phyloP scores from a whole-genome alignment of 2,113 vertebrate species.

The Coryphaenoides rupestris region DNA sequence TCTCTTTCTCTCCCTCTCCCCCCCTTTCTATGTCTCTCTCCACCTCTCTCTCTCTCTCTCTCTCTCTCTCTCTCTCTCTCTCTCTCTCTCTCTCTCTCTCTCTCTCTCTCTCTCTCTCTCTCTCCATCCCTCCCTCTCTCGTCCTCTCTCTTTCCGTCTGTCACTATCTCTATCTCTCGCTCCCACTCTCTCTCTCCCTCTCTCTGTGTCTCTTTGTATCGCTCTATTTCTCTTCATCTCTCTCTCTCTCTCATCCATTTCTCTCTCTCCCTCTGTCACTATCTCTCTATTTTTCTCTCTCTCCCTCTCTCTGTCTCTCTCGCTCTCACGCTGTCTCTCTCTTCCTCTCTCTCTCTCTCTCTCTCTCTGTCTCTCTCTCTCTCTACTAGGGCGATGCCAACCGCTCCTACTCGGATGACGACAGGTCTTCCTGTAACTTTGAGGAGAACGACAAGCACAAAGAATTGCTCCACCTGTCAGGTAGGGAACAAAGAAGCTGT shows the following conservation, averaged over 20 bases:
- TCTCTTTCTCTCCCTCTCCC: constrained; percentile 12
- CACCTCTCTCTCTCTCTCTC: constrained; percentile 9
- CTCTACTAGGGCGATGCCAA: constrained; percentile 88
- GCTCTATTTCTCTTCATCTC: background rate
- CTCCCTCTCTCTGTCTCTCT: background rate
- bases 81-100: background rate
- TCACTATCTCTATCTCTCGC: background rate
- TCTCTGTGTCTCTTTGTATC: constrained; percentile 4
- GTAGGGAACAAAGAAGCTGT: constrained; percentile 47
- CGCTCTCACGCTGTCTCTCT: constrained; percentile 6
- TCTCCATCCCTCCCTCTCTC: too few species aligned
- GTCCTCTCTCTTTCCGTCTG: too few species aligned
- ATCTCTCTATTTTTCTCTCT: background rate
- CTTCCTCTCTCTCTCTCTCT: constrained; percentile 10
- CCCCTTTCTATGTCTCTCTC: constrained; percentile 6
- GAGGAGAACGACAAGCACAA: constrained; percentile 88
- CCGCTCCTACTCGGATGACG: constrained; percentile 92
- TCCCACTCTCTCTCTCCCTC: constrained; percentile 1
- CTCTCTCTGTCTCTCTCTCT: background rate
- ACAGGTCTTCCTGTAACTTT: constrained; percentile 88
- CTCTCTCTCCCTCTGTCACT: background rate
- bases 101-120: too few species aligned
- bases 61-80: background rate
- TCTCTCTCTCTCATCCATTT: constrained; percentile 8
- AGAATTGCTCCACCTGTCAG: constrained; percentile 81